Evolutionary conservation across 2,113 vertebrate species (phyloP), one percentile per base, ranked within the genome.

Genomic region (Pollimyrus isidori): DNA sequence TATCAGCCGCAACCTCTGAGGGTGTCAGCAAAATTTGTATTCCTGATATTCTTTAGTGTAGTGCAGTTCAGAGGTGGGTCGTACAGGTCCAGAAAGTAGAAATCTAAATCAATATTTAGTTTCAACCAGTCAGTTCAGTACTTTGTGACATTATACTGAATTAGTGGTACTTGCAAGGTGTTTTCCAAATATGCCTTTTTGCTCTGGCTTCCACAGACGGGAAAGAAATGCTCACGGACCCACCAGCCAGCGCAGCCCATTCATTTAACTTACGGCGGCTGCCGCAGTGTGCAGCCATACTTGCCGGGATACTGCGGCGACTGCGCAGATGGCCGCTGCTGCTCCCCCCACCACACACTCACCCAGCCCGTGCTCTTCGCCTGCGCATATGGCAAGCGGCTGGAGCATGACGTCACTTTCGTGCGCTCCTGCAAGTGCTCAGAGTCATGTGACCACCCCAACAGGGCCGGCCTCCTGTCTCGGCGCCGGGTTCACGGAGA

Each of bases 371-470:
- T 97, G 87, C 90, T 92, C 62, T 97, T 97, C 83, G 91, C 91
- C 88, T 97, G 97, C 87, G 93, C 95, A 0, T 95, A 95, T 0
- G 95, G 96, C 0, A 95, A 95, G 50, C 93, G 91, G 65, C 96
- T 97, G 91, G 94, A 91, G 89, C 92, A 94, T 42, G 93, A 94
- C 0, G 93, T 97, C 88, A 97, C 96, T 95, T 96, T 96, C 92
- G 94, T 97, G 89, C 96, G 96, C 92, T 96, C 96, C 52, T 97
- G 97, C 93, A 95, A 96, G 91, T 97, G 97, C 91, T 94, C 95
- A 85, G 93, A 93, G 1, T 93, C 95, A 90, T 97, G 96, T 91
- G 93, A 94, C 52, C 94, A 95, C 69, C 95, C 96, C 46, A 96
- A 95, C 6, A 95, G 97, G 83, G 93, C 94, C 0, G 93, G 92